A percentile compares a stretch with the other conserved stretches of the same genome.
Conservation (phyloP, 2,888 invertebrate genomes). For the Lumbricus terrestris region DNA sequence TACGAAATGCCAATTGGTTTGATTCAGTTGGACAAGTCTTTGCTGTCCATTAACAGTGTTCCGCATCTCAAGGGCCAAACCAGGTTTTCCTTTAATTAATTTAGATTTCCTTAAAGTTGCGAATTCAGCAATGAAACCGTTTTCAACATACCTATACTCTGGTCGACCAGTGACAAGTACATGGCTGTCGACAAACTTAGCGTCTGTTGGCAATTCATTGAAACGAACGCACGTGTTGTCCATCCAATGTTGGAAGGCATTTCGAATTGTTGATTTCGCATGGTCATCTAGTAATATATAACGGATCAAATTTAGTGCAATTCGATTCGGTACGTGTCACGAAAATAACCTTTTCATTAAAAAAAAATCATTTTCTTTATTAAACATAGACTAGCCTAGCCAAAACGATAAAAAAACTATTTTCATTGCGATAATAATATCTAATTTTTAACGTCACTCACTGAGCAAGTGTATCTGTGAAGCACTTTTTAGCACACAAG, state of each 20-base stretch:
- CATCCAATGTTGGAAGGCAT: constrained; percentile 32
- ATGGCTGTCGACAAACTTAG: not conserved
- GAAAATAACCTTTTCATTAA: not conserved
- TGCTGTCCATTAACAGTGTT: not conserved
- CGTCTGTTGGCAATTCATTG: constrained; percentile 22
- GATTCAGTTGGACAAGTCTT: not conserved
- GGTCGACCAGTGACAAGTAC: not conserved
- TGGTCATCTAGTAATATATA: not conserved
- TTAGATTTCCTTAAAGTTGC: not conserved
- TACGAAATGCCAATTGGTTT: not conserved
- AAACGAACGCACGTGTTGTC: constrained; percentile 32
- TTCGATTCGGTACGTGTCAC: not conserved
- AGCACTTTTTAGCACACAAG: not conserved
- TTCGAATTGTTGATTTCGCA: constrained; percentile 28
- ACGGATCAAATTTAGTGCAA: not conserved
- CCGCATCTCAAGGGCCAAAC: no score
- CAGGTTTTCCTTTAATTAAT: no score
- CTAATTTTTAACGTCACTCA: not conserved
- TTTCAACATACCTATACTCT: not conserved
- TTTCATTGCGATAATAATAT: not conserved
- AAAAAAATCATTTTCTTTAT: not conserved
- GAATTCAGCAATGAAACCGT: not conserved
- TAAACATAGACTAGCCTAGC: not conserved
- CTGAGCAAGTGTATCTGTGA: not conserved
- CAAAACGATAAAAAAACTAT: not conserved